Conservation (phyloP, 2,888 invertebrate species). For the Erebia aethiops region DNA sequence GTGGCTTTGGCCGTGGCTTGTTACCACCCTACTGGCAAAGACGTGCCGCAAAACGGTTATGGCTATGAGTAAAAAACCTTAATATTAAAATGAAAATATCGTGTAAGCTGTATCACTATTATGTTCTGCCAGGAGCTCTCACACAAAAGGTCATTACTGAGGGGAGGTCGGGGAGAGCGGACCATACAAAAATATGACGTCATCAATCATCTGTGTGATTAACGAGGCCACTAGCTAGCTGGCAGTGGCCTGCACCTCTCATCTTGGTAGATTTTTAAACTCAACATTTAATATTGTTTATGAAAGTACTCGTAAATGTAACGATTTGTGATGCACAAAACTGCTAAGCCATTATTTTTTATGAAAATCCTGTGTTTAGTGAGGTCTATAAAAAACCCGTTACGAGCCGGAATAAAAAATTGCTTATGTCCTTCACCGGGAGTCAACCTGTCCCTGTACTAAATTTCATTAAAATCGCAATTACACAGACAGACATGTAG, state of each 20-base stretch:
- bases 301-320: too few relatives aligned
- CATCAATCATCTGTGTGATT: conserved; percentile 20
- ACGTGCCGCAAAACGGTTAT: neutral
- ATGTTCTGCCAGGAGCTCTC: conserved; percentile 1
- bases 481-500: too few relatives aligned
- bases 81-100: conserved; percentile 1
- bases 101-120: conserved; percentile 6
- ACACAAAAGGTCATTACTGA: conserved; percentile 21
- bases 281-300: neutral
- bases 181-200: conserved; percentile 19
- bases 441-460: too few relatives aligned
- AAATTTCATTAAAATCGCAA: too few relatives aligned
- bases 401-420: too few relatives aligned
- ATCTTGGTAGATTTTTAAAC: neutral
- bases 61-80: neutral
- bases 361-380: too few relatives aligned
- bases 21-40: too few relatives aligned
- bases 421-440: too few relatives aligned
- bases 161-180: neutral
- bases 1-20: too few relatives aligned
- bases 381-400: too few relatives aligned
- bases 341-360: too few relatives aligned
- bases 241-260: neutral
- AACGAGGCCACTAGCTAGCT: conserved; percentile 6
- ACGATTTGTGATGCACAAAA: too few relatives aligned